Evolutionary conservation across 2,888 invertebrate genomes (phyloP).

Genomic region (Troides helena): DNA sequence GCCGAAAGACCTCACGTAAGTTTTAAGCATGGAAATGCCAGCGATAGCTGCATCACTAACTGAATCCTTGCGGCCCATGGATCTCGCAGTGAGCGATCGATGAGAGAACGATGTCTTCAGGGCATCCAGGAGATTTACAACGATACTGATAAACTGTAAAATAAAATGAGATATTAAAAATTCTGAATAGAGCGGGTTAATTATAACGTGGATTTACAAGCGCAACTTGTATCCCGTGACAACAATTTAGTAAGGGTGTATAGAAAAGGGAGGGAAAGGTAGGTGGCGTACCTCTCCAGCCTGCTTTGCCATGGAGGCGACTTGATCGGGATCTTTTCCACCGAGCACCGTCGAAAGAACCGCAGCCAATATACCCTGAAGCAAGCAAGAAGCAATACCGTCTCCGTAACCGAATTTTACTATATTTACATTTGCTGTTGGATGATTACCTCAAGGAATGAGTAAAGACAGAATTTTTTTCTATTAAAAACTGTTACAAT

Average conservation of each 20-base stretch:
- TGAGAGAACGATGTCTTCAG: constrained; percentile 96
- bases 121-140: constrained; percentile 93
- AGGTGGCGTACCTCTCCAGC: constrained; percentile 93
- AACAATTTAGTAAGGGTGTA: constrained; percentile 32
- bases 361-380: constrained; percentile 95
- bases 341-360: constrained; percentile 94
- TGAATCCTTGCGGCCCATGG: constrained; percentile 92
- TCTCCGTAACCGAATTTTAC: constrained; percentile 77
- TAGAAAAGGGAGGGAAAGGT: constrained; percentile 64
- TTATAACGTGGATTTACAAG: constrained; percentile 9
- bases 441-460: constrained; percentile 60
- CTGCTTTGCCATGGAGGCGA: constrained; percentile 96
- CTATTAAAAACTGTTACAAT: constrained; percentile 3
- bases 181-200: neutral
- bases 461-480: neutral
- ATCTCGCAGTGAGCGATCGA: constrained; percentile 90
- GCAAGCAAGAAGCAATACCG: constrained; percentile 81
- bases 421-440: constrained; percentile 69
- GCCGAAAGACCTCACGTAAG: constrained; percentile 89
- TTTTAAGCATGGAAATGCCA: constrained; percentile 93
- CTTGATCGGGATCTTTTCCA: constrained; percentile 94
- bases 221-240: constrained; percentile 8
- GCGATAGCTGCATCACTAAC: constrained; percentile 94
- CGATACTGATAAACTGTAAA: constrained; percentile 93
- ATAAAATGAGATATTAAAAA: neutral